Conservation (phyloP, 2,888 invertebrate species). For the Diarsia rubi region DNA sequence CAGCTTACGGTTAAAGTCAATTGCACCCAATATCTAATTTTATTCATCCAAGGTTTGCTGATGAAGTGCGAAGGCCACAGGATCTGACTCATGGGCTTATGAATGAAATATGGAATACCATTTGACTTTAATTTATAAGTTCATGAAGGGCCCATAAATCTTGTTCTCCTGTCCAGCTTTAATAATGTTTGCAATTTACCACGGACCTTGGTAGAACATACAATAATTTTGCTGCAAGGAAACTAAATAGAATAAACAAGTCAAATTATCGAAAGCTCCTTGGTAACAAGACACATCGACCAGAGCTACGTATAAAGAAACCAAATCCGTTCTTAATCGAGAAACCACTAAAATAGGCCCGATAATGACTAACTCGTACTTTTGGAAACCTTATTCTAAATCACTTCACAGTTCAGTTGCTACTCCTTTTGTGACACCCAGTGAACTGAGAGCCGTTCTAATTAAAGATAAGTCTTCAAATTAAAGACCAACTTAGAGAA, state of each 20-base stretch:
- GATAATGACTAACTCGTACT: slow-evolving; percentile 50
- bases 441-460: slow-evolving; percentile 29
- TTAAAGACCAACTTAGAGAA: slow-evolving; percentile 26
- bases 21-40: slow-evolving; percentile 64
- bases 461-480: slow-evolving; percentile 34
- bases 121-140: slow-evolving; percentile 51
- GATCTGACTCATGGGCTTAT: slow-evolving; percentile 45
- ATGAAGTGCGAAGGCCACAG: slow-evolving; percentile 52
- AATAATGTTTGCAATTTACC: slow-evolving; percentile 20
- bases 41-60: slow-evolving; percentile 58
- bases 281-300: neutral
- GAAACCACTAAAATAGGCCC: slow-evolving; percentile 31
- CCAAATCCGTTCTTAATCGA: neutral
- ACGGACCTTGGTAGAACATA: neutral
- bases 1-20: slow-evolving; percentile 64
- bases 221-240: neutral
- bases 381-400: slow-evolving; percentile 40
- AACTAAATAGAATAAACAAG: neutral
- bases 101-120: slow-evolving; percentile 53
- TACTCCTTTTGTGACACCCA: slow-evolving; percentile 35
- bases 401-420: slow-evolving; percentile 44
- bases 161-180: slow-evolving; percentile 13
- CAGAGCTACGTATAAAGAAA: slow-evolving; percentile 2
- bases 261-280: neutral
- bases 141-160: slow-evolving; percentile 54